phyloP scores from a whole-genome alignment of 2,113 vertebrate genomes.

The Ailuropoda melanoleuca region DNA sequence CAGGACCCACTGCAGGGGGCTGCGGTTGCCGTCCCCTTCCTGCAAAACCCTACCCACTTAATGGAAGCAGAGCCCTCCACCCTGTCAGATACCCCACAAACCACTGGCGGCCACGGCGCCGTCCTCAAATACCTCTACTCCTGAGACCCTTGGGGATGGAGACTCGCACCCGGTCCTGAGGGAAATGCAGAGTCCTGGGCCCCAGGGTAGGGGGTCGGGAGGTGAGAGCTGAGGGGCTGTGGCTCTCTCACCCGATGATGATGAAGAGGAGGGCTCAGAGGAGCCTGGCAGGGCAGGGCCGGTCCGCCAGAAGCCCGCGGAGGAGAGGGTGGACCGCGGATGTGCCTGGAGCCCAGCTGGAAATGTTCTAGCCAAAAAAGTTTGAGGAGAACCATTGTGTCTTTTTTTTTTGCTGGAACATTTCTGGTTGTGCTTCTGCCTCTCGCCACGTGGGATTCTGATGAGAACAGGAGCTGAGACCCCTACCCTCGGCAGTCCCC shows the following conservation, averaged over 20 bases:
- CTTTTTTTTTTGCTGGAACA: conserved; percentile 80
- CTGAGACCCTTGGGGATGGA: neutral
- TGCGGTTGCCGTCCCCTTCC: too few species aligned
- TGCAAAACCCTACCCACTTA: neutral
- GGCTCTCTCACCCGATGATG: neutral
- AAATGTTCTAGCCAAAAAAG: conserved; percentile 78
- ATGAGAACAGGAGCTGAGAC: neutral
- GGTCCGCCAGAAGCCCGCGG: neutral
- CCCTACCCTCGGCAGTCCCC: neutral
- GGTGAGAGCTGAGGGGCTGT: neutral
- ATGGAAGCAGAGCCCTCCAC: neutral
- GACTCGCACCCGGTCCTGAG: too few species aligned
- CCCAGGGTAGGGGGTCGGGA: neutral
- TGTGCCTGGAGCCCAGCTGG: conserved; percentile 61
- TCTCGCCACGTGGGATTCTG: neutral
- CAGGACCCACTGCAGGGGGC: neutral
- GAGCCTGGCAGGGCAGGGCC: neutral
- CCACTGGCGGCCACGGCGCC: neutral
- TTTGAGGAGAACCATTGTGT: conserved; percentile 16
- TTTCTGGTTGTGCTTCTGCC: conserved; percentile 76
- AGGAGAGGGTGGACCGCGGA: neutral
- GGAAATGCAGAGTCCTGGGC: neutral
- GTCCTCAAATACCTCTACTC: neutral
- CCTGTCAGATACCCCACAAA: rapidly evolving
- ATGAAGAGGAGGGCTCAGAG: neutral